phyloP scores from a whole-genome alignment of 1,140 invertebrate genomes.

The Drosophila dunni region DNA sequence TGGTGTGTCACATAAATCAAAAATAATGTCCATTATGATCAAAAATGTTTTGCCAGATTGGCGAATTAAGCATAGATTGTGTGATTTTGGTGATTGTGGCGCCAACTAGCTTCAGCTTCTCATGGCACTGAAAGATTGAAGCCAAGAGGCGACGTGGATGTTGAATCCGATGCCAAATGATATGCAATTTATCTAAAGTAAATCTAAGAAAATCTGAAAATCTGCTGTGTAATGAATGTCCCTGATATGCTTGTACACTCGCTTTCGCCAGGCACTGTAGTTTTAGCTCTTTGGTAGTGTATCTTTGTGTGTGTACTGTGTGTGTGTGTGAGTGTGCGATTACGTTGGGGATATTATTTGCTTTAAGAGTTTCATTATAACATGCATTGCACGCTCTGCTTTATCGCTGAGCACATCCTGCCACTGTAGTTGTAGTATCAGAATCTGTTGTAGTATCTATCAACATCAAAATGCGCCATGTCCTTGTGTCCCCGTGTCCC shows the following conservation, averaged over 20 bases:
- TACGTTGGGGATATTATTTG: constrained; percentile 68
- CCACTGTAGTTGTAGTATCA: constrained; percentile 17
- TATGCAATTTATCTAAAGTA: constrained; percentile 78
- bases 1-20: constrained; percentile 38
- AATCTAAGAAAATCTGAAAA: constrained; percentile 77
- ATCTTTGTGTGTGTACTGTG: neutral
- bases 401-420: constrained; percentile 64
- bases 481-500: constrained; percentile 21
- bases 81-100: constrained; percentile 17
- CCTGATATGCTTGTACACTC: constrained; percentile 40
- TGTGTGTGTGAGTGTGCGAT: constrained; percentile 16
- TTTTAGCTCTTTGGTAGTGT: neutral
- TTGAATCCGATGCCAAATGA: constrained; percentile 76
- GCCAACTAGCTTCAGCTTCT: constrained; percentile 1
- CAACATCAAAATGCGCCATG: constrained; percentile 69
- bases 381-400: constrained; percentile 76
- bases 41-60: neutral
- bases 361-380: constrained; percentile 83
- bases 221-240: constrained; percentile 79
- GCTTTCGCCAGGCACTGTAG: neutral
- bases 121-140: constrained; percentile 8
- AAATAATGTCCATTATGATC: constrained; percentile 42
- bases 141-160: constrained; percentile 20
- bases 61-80: constrained; percentile 20
- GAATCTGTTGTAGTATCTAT: constrained; percentile 51